These are phyloP conservation scores for Odocoileus virginianus DNA, from an alignment of 2,113 vertebrate genomes.

Conservation along the genomic window DNA sequence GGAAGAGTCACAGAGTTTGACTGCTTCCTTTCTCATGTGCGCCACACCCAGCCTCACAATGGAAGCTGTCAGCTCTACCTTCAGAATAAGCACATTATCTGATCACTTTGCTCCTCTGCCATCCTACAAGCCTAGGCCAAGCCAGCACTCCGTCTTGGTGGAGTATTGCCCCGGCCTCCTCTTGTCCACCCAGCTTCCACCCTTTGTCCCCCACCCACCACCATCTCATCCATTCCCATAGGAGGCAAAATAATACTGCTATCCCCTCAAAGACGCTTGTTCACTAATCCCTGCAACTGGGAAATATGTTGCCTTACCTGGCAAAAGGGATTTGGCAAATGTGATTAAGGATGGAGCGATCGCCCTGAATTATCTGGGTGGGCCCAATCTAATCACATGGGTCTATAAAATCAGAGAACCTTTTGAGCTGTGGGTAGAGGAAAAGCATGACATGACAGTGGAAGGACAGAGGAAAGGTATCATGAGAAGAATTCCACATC, in stretches of 20 bases:
- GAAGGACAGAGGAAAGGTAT: background rate
- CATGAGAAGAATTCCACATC: accelerated
- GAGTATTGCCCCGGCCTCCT: background rate
- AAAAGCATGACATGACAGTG: background rate
- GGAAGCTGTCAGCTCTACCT: background rate
- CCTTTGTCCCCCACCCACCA: background rate
- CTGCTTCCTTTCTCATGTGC: background rate
- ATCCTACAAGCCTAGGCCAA: background rate
- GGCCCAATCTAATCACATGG: background rate
- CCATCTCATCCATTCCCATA: background rate
- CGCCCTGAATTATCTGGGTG: background rate
- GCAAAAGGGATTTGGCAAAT: background rate
- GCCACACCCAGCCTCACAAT: background rate
- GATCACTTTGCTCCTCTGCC: background rate
- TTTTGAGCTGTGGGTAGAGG: background rate
- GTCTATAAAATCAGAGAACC: background rate
- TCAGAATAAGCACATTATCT: background rate
- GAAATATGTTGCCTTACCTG: background rate
- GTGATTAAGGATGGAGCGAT: background rate
- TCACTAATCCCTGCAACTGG: background rate
- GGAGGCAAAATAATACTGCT: background rate
- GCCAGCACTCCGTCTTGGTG: background rate
- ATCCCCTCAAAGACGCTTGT: background rate
- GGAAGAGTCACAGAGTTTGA: accelerated
- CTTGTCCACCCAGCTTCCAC: background rate